Base-by-base conservation (phyloP, 1,140 invertebrate species). In the Steinernema feltiae region DNA sequence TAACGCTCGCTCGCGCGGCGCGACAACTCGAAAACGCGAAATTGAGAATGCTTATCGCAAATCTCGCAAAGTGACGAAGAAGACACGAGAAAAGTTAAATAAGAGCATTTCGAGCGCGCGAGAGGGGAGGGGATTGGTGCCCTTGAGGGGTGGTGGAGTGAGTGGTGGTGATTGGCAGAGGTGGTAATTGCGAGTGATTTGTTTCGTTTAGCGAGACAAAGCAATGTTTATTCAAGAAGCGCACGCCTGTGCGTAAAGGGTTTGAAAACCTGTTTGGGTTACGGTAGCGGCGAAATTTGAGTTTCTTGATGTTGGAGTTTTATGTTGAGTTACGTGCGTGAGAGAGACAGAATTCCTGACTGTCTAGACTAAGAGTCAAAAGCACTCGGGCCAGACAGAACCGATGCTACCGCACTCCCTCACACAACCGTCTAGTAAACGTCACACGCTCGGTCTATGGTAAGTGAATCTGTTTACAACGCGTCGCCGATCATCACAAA, bases 141-240 rank as follows among this genome's bases (percentile, higher is more conserved):
- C 53, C 53, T 63, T 63, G 53, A 21, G 7, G 41, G 41, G 7
- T n/a, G n/a, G n/a, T n/a, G n/a, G n/a, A n/a, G n/a, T n/a, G n/a
- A n/a, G n/a, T n/a, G n/a, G n/a, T n/a, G n/a, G 53, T 63, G 53
- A 63, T 12, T 63, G 53, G 53, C 53, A 27, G 15, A 7, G 24
- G 7, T 3, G 53, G 53, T 63, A 63, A 63, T 63, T 21, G 53
- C 2, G 24, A 3, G 7, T 63, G 53, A 63, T 63, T 63, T 63
- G 53, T 63, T 63, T 63, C 7, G 24, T 3, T 63, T 63, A n/a
- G 53, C 15, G 15, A 27, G 15, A 63, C 53, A 63, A 63, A 63
- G 53, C 24, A 21, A 7, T n/a, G 53, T 63, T 63, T 63, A 27
- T 63, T 63, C 53, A 63, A 63, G 53, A 63, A 46, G 41, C 41